Evolutionary conservation across 2,797 vertebrate species (phyloP).

Genomic region (Salmo trutta): DNA sequence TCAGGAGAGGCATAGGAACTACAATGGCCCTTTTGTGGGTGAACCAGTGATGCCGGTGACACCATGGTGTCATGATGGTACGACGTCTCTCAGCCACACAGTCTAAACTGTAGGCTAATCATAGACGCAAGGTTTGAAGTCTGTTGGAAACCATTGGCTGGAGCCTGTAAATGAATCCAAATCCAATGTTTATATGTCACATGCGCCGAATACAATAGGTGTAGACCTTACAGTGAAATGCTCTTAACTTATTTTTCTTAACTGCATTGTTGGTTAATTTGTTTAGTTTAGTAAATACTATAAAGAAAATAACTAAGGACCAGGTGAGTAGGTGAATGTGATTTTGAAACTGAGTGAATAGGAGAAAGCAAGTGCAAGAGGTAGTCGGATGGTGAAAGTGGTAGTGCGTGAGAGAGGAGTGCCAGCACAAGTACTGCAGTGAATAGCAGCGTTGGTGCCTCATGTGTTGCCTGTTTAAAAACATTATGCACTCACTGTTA

Average conservation of each 20-base stretch:
- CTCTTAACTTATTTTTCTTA: too few species aligned
- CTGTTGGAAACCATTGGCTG: background rate
- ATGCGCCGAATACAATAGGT: too few species aligned
- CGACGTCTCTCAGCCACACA: background rate
- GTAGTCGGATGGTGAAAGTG: constrained; percentile 31
- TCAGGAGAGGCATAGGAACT: constrained; percentile 32
- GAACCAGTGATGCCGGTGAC: constrained; percentile 67
- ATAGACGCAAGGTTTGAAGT: background rate
- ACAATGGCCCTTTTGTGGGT: constrained; percentile 46
- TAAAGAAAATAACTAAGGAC: too few species aligned
- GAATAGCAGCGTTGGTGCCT: constrained; percentile 34
- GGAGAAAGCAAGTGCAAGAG: constrained; percentile 37
- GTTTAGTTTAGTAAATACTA: too few species aligned
- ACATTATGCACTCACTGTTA: constrained; percentile 38
- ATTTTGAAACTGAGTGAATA: constrained; percentile 43
- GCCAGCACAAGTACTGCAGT: constrained; percentile 35
- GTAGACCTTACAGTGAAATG: too few species aligned
- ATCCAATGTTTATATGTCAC: too few species aligned
- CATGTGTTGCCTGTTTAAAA: constrained; percentile 33
- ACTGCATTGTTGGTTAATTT: too few species aligned
- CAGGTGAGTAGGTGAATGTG: constrained; percentile 32
- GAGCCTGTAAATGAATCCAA: constrained; percentile 1
- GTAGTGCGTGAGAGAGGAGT: constrained; percentile 7
- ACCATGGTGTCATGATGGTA: constrained; percentile 36
- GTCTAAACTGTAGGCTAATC: background rate